Evolutionary conservation across 2,888 invertebrate genomes (phyloP).

Genomic region (Hemithea aestivaria): DNA sequence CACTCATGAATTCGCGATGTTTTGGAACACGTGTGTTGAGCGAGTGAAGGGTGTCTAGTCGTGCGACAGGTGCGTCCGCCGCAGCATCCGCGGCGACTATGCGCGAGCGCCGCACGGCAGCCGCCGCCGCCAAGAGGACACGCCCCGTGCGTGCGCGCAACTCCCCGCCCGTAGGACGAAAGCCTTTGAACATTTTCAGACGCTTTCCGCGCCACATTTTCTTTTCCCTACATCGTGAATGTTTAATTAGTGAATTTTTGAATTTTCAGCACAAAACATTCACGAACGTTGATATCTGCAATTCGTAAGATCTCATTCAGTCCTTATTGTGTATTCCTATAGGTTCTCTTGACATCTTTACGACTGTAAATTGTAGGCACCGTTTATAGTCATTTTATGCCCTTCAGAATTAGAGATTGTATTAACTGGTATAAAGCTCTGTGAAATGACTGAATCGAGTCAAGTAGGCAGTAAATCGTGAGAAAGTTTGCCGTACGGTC

Average conservation of each 20-base stretch:
- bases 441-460: constrained; percentile 45
- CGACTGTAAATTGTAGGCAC: too few species aligned
- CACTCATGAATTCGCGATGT: constrained; percentile 33
- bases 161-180: constrained; percentile 58
- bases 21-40: constrained; percentile 32
- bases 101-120: constrained; percentile 31
- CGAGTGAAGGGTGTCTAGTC: constrained; percentile 28
- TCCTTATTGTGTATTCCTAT: too few species aligned
- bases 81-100: constrained; percentile 71
- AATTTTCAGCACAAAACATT: too few species aligned
- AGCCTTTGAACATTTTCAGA: constrained; percentile 48
- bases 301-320: too few species aligned
- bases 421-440: constrained; percentile 41
- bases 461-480: constrained; percentile 45
- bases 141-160: constrained; percentile 64
- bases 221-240: constrained; percentile 9
- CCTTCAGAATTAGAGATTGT: constrained; percentile 28
- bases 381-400: constrained; percentile 11
- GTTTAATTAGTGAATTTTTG: too few species aligned
- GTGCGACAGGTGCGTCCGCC: constrained; percentile 61
- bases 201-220: constrained; percentile 31
- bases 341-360: too few species aligned
- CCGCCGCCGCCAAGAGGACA: constrained; percentile 33
- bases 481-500: constrained; percentile 53
- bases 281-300: too few species aligned